Evolutionary conservation across 2,888 invertebrate genomes (phyloP).

Genomic region (Meloe dianella): DNA sequence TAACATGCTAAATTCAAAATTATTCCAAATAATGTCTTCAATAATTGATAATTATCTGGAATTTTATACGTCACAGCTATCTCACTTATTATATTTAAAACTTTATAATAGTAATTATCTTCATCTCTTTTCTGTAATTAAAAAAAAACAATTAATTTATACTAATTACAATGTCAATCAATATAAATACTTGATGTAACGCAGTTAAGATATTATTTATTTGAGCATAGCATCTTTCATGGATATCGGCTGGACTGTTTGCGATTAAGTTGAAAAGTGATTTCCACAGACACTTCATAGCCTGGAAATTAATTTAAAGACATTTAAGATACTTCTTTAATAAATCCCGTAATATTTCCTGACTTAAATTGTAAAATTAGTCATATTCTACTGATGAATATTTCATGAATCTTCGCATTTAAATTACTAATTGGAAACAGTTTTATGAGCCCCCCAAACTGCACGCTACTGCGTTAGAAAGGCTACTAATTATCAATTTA

Average conservation of each 20-base stretch:
- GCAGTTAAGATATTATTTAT: slow-evolving; percentile 33
- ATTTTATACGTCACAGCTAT: slow-evolving; percentile 9
- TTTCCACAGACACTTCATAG: slow-evolving; percentile 43
- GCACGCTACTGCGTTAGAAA: too few relatives aligned
- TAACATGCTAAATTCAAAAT: slow-evolving; percentile 15
- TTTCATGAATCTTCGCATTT: too few relatives aligned
- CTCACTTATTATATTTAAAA: slow-evolving; percentile 14
- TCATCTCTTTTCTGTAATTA: slow-evolving; percentile 7
- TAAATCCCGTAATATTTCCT: too few relatives aligned
- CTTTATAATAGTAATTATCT: not conserved
- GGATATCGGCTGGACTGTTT: slow-evolving; percentile 22
- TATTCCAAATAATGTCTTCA: slow-evolving; percentile 13
- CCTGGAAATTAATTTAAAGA: slow-evolving; percentile 37
- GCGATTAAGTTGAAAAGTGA: slow-evolving; percentile 37
- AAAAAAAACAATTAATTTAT: slow-evolving; percentile 11
- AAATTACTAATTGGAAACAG: too few relatives aligned
- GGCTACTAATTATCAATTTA: too few relatives aligned
- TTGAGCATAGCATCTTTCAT: slow-evolving; percentile 27
- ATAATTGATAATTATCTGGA: not conserved
- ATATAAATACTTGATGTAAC: slow-evolving; percentile 31
- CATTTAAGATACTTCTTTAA: too few relatives aligned
- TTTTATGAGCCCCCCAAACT: too few relatives aligned
- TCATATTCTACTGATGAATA: too few relatives aligned
- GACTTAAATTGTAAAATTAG: not conserved
- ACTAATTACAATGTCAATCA: not conserved